A percentile compares a stretch with the other conserved stretches of the same genome.
phyloP scores from a whole-genome alignment of 2,888 invertebrate genomes.

The Vanessa cardui region DNA sequence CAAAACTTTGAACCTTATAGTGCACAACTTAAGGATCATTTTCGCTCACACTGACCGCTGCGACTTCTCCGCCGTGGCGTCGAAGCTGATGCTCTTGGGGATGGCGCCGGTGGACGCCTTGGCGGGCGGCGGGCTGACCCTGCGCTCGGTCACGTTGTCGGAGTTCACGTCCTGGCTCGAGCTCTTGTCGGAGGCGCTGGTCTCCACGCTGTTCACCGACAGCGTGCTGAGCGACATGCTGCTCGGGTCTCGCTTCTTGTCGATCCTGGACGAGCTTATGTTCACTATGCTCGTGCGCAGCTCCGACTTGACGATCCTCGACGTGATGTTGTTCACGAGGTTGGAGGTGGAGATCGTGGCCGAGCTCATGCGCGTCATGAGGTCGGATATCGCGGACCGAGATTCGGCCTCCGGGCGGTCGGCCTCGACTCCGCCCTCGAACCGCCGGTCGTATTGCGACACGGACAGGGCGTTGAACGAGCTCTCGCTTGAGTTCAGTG shows the following conservation, averaged over 20 bases:
- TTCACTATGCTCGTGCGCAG: constrained; percentile 72
- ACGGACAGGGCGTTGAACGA: constrained; percentile 72
- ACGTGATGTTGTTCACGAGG: constrained; percentile 64
- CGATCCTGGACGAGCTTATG: constrained; percentile 73
- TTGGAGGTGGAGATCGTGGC: constrained; percentile 71
- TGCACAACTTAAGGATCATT: too few species aligned
- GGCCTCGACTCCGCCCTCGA: constrained; percentile 58
- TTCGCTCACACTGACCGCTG: constrained; percentile 75
- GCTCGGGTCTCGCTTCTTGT: constrained; percentile 63
- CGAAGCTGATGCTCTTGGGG: constrained; percentile 95
- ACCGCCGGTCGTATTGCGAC: constrained; percentile 66
- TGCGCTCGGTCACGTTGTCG: constrained; percentile 71
- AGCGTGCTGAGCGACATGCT: constrained; percentile 72
- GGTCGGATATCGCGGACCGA: constrained; percentile 66
- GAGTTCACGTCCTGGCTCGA: constrained; percentile 79
- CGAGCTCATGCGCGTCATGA: constrained; percentile 73
- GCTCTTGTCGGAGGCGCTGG: constrained; percentile 72
- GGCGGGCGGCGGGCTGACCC: constrained; percentile 68
- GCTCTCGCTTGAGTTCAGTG: constrained; percentile 72
- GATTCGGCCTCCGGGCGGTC: constrained; percentile 62
- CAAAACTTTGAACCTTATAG: neutral
- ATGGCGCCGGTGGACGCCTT: constrained; percentile 90
- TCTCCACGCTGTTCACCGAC: constrained; percentile 74
- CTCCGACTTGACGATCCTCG: constrained; percentile 69
- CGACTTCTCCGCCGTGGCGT: constrained; percentile 92